phyloP scores from a whole-genome alignment of 2,113 vertebrate genomes.

The Sinocyclocheilus anshuiensis region DNA sequence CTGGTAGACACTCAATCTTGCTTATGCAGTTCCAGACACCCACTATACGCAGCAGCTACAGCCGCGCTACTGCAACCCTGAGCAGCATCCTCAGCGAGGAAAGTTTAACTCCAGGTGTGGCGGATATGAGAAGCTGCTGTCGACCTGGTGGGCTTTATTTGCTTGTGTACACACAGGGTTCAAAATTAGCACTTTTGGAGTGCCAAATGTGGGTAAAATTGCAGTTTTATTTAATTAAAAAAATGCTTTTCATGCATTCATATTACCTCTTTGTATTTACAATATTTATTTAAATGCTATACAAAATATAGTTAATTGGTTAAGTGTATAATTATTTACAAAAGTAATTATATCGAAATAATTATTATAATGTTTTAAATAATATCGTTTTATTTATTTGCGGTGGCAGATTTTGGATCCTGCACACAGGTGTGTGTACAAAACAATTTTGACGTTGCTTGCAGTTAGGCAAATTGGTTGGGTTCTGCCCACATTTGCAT shows the following conservation, averaged over 20 bases:
- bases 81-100: slow-evolving; percentile 3
- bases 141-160: background rate
- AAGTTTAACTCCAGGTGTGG: slow-evolving; percentile 5
- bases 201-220: background rate
- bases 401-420: background rate
- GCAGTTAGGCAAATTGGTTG: slow-evolving; percentile 9
- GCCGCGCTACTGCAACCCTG: background rate
- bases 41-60: slow-evolving; percentile 62
- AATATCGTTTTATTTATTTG: background rate
- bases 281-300: background rate
- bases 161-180: background rate
- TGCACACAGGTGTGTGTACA: background rate
- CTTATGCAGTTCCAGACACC: slow-evolving; percentile 69
- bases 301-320: background rate
- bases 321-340: too few species aligned
- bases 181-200: background rate
- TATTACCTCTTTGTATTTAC: background rate
- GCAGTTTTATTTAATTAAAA: background rate
- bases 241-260: background rate
- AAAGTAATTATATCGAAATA: too few species aligned
- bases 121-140: background rate
- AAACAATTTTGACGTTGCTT: background rate
- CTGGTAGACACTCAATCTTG: slow-evolving; percentile 65
- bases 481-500: background rate
- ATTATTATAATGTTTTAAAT: too few species aligned